Evolutionary conservation across 2,888 invertebrate genomes (phyloP).

Genomic region (Himalopsyche japonica): DNA sequence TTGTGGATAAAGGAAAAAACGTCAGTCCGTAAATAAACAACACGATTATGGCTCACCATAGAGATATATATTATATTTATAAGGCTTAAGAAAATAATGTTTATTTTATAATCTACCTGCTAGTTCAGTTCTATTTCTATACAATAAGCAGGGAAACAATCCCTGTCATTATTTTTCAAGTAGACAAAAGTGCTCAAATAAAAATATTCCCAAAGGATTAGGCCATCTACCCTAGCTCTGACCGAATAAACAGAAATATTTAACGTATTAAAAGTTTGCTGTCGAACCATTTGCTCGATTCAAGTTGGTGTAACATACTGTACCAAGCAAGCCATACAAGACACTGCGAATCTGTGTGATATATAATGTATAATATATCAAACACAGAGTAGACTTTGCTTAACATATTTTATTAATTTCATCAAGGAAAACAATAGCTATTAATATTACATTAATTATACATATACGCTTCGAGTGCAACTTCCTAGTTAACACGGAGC

Average conservation of each 20-base stretch:
- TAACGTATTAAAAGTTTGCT: not conserved
- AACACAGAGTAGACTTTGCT: too few species aligned
- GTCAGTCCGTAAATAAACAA: too few species aligned
- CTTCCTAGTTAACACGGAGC: too few species aligned
- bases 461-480: too few species aligned
- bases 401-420: too few species aligned
- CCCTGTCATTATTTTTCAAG: slow-evolving; percentile 23
- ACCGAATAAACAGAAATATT: slow-evolving; percentile 34
- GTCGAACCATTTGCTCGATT: not conserved
- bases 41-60: not conserved
- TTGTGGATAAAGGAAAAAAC: too few species aligned
- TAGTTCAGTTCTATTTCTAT: not conserved
- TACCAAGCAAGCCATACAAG: too few species aligned
- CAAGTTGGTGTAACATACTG: not conserved
- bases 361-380: too few species aligned
- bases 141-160: slow-evolving; percentile 3
- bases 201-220: slow-evolving; percentile 18
- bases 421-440: too few species aligned
- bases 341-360: too few species aligned
- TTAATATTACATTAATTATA: too few species aligned
- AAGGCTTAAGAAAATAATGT: not conserved
- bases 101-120: not conserved
- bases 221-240: slow-evolving; percentile 2
- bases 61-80: not conserved
- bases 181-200: slow-evolving; percentile 23